Evolutionary conservation across 2,797 vertebrate species (phyloP).

Genomic region (Dicrostonyx torquatus): DNA sequence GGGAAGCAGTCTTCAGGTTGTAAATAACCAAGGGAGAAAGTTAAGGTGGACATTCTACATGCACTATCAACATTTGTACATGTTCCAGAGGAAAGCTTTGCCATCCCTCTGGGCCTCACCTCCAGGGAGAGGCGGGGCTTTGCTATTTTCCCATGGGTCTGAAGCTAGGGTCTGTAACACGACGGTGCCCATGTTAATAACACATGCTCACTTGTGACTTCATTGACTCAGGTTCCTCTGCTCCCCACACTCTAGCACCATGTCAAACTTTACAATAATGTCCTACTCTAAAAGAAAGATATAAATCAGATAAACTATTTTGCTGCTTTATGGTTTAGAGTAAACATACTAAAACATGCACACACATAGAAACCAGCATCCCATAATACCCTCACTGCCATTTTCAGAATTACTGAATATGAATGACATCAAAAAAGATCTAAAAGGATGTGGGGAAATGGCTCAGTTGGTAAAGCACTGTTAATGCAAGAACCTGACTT

Average conservation of each 20-base stretch:
- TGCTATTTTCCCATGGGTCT: not conserved
- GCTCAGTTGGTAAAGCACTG: not conserved
- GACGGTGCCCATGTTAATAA: not conserved
- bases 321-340: not conserved
- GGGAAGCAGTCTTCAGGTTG: not conserved
- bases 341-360: not conserved
- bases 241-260: not conserved
- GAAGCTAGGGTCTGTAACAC: not conserved
- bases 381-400: not conserved
- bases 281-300: not conserved
- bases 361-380: not conserved
- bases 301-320: not conserved
- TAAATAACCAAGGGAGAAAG: not conserved
- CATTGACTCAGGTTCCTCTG: not conserved
- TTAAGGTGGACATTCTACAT: not conserved
- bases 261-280: slow-evolving; percentile 16
- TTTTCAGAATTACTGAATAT: slow-evolving; percentile 12
- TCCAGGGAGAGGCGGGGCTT: not conserved
- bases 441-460: not conserved
- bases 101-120: not conserved
- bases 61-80: not conserved
- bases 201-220: not conserved
- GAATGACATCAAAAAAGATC: not conserved
- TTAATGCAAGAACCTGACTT: not conserved
- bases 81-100: not conserved